Percentiles rank a stretch among this genome's conserved stretches.
Evolutionary conservation across 2,113 vertebrate species (phyloP).

Genomic region (Porphyrio hochstetteri): DNA sequence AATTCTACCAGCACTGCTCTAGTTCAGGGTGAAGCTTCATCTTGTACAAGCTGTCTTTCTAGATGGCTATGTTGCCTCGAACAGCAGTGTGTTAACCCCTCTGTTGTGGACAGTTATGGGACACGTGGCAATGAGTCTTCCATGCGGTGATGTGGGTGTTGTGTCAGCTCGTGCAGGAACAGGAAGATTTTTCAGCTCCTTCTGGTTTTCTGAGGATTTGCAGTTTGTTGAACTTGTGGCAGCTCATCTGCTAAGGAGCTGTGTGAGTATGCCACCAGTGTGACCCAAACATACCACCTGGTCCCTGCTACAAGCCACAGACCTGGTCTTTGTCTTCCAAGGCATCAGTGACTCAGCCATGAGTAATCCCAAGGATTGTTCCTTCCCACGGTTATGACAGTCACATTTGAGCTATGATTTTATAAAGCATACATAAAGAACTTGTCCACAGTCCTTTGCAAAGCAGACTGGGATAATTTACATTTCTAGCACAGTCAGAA

Average conservation of each 20-base stretch:
- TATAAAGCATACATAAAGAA: neutral
- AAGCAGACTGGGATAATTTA: neutral
- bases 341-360: neutral
- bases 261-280: neutral
- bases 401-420: neutral
- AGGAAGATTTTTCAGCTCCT: neutral
- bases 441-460: neutral
- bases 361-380: neutral
- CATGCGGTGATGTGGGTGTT: too few species aligned
- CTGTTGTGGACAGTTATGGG: neutral
- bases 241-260: neutral
- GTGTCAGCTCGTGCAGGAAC: neutral
- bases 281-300: neutral
- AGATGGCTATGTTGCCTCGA: neutral
- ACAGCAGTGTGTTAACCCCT: rapidly evolving
- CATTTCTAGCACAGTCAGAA: neutral
- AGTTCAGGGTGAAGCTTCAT: neutral
- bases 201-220: neutral
- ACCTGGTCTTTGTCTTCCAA: neutral
- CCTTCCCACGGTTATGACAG: neutral
- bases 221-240: neutral
- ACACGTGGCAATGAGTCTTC: rapidly evolving
- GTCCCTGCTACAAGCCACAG: neutral
- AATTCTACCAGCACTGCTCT: neutral
- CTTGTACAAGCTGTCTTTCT: neutral